Conservation (phyloP, 2,797 vertebrate species). For the Mormyrus hasselquistii region DNA sequence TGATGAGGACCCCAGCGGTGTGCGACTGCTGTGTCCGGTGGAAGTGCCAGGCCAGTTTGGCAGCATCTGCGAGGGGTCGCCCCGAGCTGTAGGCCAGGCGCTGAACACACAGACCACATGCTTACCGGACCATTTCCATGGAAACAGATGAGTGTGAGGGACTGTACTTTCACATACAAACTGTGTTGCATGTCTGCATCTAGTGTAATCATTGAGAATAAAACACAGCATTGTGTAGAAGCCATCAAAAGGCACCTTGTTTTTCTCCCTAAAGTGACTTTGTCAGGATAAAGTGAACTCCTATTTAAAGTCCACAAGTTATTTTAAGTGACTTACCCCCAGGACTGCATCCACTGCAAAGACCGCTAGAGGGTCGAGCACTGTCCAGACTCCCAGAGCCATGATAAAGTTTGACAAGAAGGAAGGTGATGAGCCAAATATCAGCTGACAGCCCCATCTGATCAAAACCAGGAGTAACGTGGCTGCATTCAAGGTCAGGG, state of each 20-base stretch:
- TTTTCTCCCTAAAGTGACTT: slow-evolving; percentile 67
- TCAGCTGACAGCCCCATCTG: slow-evolving; percentile 92
- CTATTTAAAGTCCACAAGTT: slow-evolving; percentile 78
- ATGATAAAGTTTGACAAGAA: slow-evolving; percentile 97
- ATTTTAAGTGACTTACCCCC: slow-evolving; percentile 98
- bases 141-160: background rate
- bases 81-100: slow-evolving; percentile 63
- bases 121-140: background rate
- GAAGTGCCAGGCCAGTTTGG: slow-evolving; percentile 89
- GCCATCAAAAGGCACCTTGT: slow-evolving; percentile 44
- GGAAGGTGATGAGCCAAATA: slow-evolving; percentile 84
- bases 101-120: slow-evolving; percentile 48
- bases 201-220: slow-evolving; percentile 20
- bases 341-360: slow-evolving; percentile 87
- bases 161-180: background rate
- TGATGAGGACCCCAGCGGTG: slow-evolving; percentile 70
- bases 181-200: background rate
- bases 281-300: slow-evolving; percentile 74
- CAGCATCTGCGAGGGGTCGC: slow-evolving; percentile 74
- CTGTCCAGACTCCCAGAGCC: slow-evolving; percentile 88
- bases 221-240: slow-evolving; percentile 27
- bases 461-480: slow-evolving; percentile 82
- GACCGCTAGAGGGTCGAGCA: slow-evolving; percentile 90
- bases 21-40: slow-evolving; percentile 65
- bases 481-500: slow-evolving; percentile 77